These are phyloP conservation scores for Diuraphis noxia DNA, from an alignment of 1,140 invertebrate species.

Conservation along the genomic window DNA sequence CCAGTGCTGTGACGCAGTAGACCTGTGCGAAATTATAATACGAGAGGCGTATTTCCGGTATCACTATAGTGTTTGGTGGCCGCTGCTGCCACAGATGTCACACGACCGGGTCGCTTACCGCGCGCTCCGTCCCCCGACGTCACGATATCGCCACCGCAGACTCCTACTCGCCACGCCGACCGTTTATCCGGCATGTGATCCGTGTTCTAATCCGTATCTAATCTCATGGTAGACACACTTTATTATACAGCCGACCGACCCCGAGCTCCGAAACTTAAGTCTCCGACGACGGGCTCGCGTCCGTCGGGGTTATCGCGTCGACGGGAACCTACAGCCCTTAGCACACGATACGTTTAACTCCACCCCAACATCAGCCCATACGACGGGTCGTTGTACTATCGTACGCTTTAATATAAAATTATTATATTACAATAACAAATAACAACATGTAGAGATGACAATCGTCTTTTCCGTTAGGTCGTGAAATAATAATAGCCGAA, in stretches of 20 bases:
- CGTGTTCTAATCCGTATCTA: background rate
- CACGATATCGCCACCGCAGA: background rate
- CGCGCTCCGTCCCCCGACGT: background rate
- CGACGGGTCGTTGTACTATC: background rate
- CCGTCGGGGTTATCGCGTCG: background rate
- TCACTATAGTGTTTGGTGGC: background rate
- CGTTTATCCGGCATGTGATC: background rate
- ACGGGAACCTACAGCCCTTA: background rate
- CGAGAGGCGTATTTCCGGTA: slow-evolving; percentile 3
- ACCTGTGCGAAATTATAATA: background rate
- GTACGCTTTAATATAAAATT: background rate
- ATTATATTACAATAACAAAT: background rate
- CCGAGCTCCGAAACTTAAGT: background rate
- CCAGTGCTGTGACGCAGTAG: background rate
- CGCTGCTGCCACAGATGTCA: background rate
- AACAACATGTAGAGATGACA: background rate
- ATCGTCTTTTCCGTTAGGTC: background rate
- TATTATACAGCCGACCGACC: background rate
- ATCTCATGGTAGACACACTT: background rate
- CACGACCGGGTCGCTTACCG: background rate
- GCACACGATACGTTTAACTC: background rate
- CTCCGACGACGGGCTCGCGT: background rate
- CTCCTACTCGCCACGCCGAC: background rate
- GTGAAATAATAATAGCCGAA: background rate
- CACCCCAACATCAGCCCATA: fast-evolving